Evolutionary conservation across 2,888 invertebrate species (phyloP).

Genomic region (Calameuta idolon): DNA sequence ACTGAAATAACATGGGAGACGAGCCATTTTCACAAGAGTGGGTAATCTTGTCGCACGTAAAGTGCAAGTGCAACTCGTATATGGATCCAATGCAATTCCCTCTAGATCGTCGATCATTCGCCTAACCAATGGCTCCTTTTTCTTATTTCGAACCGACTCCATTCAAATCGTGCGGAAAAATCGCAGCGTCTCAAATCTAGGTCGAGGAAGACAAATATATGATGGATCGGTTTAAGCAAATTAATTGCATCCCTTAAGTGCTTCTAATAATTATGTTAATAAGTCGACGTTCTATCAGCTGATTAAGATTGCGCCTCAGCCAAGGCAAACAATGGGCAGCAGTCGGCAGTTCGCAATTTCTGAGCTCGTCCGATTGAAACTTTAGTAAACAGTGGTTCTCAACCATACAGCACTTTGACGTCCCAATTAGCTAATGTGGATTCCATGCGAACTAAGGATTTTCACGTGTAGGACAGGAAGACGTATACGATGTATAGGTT

Average conservation of each 20-base stretch:
- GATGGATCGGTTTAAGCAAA: neutral
- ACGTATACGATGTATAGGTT: neutral
- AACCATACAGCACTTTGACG: slow-evolving; percentile 23
- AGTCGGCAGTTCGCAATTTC: slow-evolving; percentile 16
- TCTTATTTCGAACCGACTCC: neutral
- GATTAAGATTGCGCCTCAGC: slow-evolving; percentile 30
- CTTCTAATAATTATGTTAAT: slow-evolving; percentile 36
- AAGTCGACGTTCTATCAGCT: slow-evolving; percentile 34
- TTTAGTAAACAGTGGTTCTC: slow-evolving; percentile 33
- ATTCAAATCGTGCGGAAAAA: neutral
- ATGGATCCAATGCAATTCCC: neutral
- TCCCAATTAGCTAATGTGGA: slow-evolving; percentile 44
- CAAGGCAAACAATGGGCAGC: slow-evolving; percentile 10
- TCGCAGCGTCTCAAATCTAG: neutral
- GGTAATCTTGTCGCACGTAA: neutral
- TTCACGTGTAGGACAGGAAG: slow-evolving; percentile 5
- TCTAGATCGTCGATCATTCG: neutral
- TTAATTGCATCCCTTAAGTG: slow-evolving; percentile 8
- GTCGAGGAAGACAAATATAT: neutral
- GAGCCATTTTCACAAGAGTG: neutral
- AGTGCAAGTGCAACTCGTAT: neutral
- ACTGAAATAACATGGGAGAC: neutral
- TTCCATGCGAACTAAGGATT: slow-evolving; percentile 19
- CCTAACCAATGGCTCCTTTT: neutral
- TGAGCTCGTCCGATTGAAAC: slow-evolving; percentile 39